Evolutionary conservation across 2,888 invertebrate genomes (phyloP), one percentile per base, ranked within the genome.

Genomic region (Patella ulyssiponensis): DNA sequence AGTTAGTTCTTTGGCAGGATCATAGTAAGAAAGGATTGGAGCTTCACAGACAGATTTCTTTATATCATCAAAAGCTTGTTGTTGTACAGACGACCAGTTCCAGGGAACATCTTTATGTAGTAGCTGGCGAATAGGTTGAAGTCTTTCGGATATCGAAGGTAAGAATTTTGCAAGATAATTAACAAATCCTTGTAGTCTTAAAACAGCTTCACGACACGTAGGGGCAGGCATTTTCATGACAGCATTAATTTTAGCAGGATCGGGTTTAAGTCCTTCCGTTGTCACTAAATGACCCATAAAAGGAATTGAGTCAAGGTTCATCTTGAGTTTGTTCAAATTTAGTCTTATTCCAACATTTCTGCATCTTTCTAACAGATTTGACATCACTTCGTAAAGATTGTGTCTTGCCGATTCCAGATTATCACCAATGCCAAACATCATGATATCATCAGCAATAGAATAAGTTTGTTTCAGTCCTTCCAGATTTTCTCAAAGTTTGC

Each of bases 121-220:
- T 3, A 79, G 69, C 15, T 77, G 71, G 20, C 75, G 17, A 44
- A 81, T 75, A 4, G 77, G 79, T 54, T 72, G 75, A 23, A 77
- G 58, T n/a, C 73, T 71, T 3, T 74, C 71, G 1, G 77, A 80
- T 51, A 82, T 58, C 12, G 73, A 64, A 52, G 79, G 83, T 12
- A 83, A 58, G 70, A 80, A 82, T 69, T 78, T 82, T 12, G 81
- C 81, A 15, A 84, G 75, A 70, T 83, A 84, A 51, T 79, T 79
- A 1, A 83, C 73, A 15, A 81, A 77, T 20, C 81, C 80, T 44
- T 75, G 58, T 51, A 78, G 78, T n/a, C 76, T 17, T 15, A 77
- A 74, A 5, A 80, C 71, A 11, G 71, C 78, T 75, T 80, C 80
- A 27, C 2, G 27, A 27, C 27, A 27, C 27, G 27, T 27, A 7